Conservation (phyloP, 2,113 vertebrate genomes). For the Grallaria varia region DNA sequence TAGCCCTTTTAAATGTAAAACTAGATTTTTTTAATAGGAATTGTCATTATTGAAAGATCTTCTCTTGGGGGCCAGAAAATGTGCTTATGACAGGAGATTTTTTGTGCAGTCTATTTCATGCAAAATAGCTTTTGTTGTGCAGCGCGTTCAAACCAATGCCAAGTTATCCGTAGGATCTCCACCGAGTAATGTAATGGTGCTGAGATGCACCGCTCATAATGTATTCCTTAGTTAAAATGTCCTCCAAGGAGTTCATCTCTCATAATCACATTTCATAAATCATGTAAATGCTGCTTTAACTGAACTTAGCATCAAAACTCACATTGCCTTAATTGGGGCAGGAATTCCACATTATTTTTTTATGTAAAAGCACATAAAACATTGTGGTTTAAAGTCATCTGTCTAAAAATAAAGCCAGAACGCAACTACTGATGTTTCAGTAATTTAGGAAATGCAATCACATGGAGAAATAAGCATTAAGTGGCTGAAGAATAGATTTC, state of each 20-base stretch:
- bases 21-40: background rate
- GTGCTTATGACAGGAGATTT: background rate
- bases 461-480: background rate
- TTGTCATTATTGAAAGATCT: background rate
- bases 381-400: background rate
- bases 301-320: background rate
- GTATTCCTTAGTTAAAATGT: background rate
- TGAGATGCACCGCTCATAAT: background rate
- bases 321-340: background rate
- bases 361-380: background rate
- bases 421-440: background rate
- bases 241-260: background rate
- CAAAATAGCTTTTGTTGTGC: background rate
- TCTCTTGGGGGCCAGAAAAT: background rate
- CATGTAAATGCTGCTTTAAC: background rate
- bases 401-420: background rate
- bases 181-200: background rate
- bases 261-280: background rate
- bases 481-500: background rate
- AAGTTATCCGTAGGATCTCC: background rate
- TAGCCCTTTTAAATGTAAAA: background rate
- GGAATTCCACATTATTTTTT: background rate
- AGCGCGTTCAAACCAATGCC: background rate
- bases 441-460: background rate
- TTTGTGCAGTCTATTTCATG: background rate